Evolutionary conservation across 1,140 invertebrate genomes (phyloP).

Genomic region (Drosophila neocordata): DNA sequence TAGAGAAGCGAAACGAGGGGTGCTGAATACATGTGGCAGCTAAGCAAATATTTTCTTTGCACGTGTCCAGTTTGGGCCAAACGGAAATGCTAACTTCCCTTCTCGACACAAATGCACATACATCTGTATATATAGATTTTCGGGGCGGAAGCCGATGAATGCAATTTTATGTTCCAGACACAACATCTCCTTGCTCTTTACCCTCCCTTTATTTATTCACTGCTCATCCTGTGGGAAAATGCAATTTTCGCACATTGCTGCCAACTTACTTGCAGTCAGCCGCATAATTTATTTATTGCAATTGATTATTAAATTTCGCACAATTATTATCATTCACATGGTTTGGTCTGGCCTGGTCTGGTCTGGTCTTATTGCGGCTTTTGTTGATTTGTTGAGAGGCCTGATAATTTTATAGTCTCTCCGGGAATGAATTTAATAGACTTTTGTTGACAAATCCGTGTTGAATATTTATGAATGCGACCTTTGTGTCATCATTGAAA

Average conservation of each 20-base stretch:
- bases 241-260: slow-evolving; percentile 29
- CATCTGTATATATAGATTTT: slow-evolving; percentile 1
- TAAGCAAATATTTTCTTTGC: slow-evolving; percentile 45
- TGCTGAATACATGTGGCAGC: slow-evolving; percentile 8
- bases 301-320: slow-evolving; percentile 60
- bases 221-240: slow-evolving; percentile 46
- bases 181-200: neutral
- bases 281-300: slow-evolving; percentile 53
- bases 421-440: slow-evolving; percentile 9
- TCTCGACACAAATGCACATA: slow-evolving; percentile 15
- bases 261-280: slow-evolving; percentile 10
- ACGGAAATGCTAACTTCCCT: slow-evolving; percentile 45
- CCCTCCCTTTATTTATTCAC: neutral
- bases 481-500: neutral
- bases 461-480: neutral
- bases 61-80: slow-evolving; percentile 35
- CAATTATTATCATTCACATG: slow-evolving; percentile 49
- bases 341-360: slow-evolving; percentile 1
- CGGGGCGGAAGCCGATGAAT: slow-evolving; percentile 31
- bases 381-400: slow-evolving; percentile 8
- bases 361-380: neutral
- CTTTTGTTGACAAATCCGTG: slow-evolving; percentile 14
- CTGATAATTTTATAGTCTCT: neutral
- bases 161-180: slow-evolving; percentile 38
- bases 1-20: neutral